Percentiles rank a stretch among this genome's conserved stretches.
phyloP scores from a whole-genome alignment of 1,140 invertebrate genomes.

The Temnothorax nylanderi region DNA sequence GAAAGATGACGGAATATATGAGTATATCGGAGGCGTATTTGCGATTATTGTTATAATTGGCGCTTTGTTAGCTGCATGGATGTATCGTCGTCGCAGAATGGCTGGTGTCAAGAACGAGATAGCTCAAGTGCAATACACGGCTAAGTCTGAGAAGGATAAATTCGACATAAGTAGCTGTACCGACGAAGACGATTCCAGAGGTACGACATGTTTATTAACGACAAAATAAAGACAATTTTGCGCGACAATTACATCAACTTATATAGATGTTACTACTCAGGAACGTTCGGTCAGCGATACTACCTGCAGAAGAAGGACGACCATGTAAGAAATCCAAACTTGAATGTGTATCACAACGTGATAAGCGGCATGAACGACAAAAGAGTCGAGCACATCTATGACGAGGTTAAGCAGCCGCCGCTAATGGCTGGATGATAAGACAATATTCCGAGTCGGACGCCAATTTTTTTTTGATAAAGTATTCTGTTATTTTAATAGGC shows the following conservation, averaged over 20 bases:
- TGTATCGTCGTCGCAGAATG: constrained; percentile 93
- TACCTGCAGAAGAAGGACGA: constrained; percentile 93
- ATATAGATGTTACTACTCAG: constrained; percentile 74
- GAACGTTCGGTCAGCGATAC: constrained; percentile 85
- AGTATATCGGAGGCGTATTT: constrained; percentile 89
- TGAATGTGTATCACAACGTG: constrained; percentile 93
- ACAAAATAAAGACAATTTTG: neutral
- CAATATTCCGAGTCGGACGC: too few relatives aligned
- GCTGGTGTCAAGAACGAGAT: constrained; percentile 94
- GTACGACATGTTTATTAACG: constrained; percentile 70
- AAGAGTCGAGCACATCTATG: constrained; percentile 94
- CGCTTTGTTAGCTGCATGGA: constrained; percentile 87
- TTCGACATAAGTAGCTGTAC: constrained; percentile 70
- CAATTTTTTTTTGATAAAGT: too few relatives aligned
- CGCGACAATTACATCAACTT: neutral
- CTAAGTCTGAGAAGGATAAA: constrained; percentile 87
- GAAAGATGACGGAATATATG: constrained; percentile 79
- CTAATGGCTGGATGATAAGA: too few relatives aligned
- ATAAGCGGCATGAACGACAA: constrained; percentile 88
- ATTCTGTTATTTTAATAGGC: too few relatives aligned
- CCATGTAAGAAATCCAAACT: constrained; percentile 93
- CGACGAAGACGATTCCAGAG: constrained; percentile 85
- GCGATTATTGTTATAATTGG: constrained; percentile 89
- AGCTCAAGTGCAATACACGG: constrained; percentile 95
- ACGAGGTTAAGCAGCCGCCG: constrained; percentile 92